phyloP scores from a whole-genome alignment of 1,140 invertebrate species.

The Homarus americanus region DNA sequence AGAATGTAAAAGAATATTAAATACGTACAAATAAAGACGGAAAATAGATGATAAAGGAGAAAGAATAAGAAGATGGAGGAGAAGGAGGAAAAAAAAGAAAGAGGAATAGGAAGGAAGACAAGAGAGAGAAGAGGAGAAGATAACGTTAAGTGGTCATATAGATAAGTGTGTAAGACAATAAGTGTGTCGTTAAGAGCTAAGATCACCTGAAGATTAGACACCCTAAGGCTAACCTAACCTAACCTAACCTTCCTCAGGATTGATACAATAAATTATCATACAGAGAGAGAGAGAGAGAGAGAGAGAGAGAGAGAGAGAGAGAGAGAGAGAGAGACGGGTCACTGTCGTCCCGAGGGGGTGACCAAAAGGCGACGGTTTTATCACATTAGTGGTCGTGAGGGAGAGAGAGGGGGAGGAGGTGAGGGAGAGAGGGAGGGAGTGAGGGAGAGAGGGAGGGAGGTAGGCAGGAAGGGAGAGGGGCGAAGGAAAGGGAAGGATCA shows the following conservation, averaged over 20 bases:
- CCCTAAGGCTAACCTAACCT: no score
- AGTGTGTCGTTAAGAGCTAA: no score
- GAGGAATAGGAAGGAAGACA: not conserved
- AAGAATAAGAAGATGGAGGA: not conserved
- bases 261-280: no score
- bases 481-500: not conserved
- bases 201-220: no score
- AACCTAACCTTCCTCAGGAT: no score
- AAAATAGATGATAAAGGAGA: not conserved
- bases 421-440: not conserved
- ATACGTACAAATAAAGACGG: no score
- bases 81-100: not conserved
- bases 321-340: not conserved
- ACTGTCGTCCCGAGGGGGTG: not conserved
- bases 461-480: not conserved
- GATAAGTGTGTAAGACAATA: no score
- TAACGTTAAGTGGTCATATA: not conserved
- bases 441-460: not conserved
- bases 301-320: not conserved
- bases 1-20: no score
- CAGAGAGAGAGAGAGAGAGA: constrained; percentile 5
- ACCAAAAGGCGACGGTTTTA: not conserved
- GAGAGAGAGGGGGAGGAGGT: not conserved
- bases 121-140: not conserved
- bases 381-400: not conserved